Base-by-base conservation (phyloP, 92 coral and sea anemone genomes). In the Meandrina meandrites region DNA sequence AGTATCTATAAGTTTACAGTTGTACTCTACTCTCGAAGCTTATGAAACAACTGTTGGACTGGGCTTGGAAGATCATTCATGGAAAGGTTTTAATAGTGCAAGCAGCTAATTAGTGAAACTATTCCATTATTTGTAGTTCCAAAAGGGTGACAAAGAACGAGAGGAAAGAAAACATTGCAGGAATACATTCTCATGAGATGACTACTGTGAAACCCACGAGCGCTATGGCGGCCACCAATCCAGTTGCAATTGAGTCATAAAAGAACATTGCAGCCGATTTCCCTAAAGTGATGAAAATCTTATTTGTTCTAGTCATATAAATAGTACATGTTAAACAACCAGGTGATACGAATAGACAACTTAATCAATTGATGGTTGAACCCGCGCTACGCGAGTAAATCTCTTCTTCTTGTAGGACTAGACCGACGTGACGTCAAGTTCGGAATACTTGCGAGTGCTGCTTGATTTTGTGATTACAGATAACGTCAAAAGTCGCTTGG, bases 241-340 rank as follows among this genome's bases (percentile, higher is more conserved):
- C 81, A 58, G 81, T 76, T 47, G 76, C 77, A 62, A 66, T 85
- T 47, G 75, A 76, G 54, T 24, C 81, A 31, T 84, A 35, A 40
- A 12, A 66, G 32, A 5, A 32, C 47, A 82, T 22, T 60, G n/a
- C 22, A 64, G 31, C 30, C 8, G 70, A 64, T 66, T 66, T 34
- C 28, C 34, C 34, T 15, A 27, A 27, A 11, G 31, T 27, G 70
- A 64, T 28, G 4, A 8, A 64, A 10, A 64, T 64, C 70, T n/a
- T 8, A 64, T 28, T n/a, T 64, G 8, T 64, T 10, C 30, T 24
- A 21, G 19, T 28, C 27, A 24, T 22, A 60, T 21, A 60, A 60
- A 60, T 60, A 40, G 45, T 6, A 56, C 62, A 15, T 56, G 24
- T 56, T 21, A 16, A 4, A 56, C 21, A 22, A 28, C 27, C 68